phyloP scores from a whole-genome alignment of 2,113 vertebrate genomes.

The Diglossa brunneiventris region DNA sequence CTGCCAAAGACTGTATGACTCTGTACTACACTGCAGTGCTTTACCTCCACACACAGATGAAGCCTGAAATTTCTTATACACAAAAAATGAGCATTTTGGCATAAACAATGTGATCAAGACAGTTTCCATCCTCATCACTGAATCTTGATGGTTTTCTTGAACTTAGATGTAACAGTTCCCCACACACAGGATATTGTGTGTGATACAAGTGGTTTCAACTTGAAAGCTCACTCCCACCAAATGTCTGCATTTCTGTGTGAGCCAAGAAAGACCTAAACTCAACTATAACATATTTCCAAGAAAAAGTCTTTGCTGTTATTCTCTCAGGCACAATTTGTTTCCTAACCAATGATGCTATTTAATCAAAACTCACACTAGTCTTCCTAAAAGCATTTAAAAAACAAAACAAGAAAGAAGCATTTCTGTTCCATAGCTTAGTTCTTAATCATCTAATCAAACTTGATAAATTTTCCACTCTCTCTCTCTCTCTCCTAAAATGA shows the following conservation, averaged over 20 bases:
- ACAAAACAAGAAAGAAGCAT: conserved; percentile 57
- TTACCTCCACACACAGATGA: conserved; percentile 28
- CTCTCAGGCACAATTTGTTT: conserved; percentile 66
- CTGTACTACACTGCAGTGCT: neutral
- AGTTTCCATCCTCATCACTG: conserved; percentile 54
- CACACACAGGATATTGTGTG: conserved; percentile 55
- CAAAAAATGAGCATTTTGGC: conserved; percentile 70
- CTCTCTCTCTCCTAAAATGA: conserved; percentile 44
- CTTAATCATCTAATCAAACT: conserved; percentile 67
- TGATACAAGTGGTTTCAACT: conserved; percentile 44
- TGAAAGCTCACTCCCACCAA: conserved; percentile 59
- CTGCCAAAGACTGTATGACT: neutral
- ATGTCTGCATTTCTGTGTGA: conserved; percentile 30
- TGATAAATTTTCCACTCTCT: conserved; percentile 55
- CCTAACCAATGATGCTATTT: conserved; percentile 62
- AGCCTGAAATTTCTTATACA: neutral
- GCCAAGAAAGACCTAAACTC: conserved; percentile 63
- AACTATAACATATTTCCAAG: conserved; percentile 60
- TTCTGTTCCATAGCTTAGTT: conserved; percentile 48
- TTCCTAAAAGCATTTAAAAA: conserved; percentile 68
- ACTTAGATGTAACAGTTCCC: conserved; percentile 63
- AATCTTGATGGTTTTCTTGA: conserved; percentile 65
- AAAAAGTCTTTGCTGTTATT: conserved; percentile 55
- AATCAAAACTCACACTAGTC: conserved; percentile 59
- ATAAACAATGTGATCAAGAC: conserved; percentile 60